Base-by-base conservation (phyloP, 2,888 invertebrate genomes). In the Pristionchus arcanus region DNA sequence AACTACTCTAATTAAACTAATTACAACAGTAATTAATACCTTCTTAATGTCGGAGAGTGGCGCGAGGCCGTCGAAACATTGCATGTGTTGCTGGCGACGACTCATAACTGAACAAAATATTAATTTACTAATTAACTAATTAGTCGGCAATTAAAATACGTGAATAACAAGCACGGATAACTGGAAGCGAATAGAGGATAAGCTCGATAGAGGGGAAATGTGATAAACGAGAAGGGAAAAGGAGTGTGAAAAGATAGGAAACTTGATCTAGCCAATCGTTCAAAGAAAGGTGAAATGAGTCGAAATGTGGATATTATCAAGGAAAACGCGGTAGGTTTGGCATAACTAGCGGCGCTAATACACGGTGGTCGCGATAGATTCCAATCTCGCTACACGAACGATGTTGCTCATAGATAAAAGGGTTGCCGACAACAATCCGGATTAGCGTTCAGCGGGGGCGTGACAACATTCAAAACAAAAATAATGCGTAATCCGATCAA, bases 51-150 rank as follows among this genome's bases (percentile, higher is more conserved):
- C 59, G 25, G 21, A 21, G 34, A 85, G 5, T 7, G 84, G 59
- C 59, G 87, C 66, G 71, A 88, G 74, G 5, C 88, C 88, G 21
- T 88, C 88, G 55, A 49, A 71, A 59, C 88, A 88, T 55, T 88
- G 88, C 19, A 13, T 2, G 59, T 88, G 88, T 25, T 37, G 74
- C 81, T 81, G 81, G 49, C 49, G 81, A 25, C 81, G 81, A 53
- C 81, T 42, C 81, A 81, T 81, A 1, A 2, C 49, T 81, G 21
- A 5, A 49, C 42, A 49, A 49, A 9, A 7, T 49, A 13, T 0
- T 49, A 49, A 49, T 49, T 49, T 11, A 49, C 9, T 49, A 49
- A 49, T 49, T 49, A 49, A 13, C 11, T 49, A 49, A 77, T 2
- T 77, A 31, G 71, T 13, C 71, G 11, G 71, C 16, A 71, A 71